phyloP scores from a whole-genome alignment of 2,888 invertebrate genomes.

The Cheilosia pagana region DNA sequence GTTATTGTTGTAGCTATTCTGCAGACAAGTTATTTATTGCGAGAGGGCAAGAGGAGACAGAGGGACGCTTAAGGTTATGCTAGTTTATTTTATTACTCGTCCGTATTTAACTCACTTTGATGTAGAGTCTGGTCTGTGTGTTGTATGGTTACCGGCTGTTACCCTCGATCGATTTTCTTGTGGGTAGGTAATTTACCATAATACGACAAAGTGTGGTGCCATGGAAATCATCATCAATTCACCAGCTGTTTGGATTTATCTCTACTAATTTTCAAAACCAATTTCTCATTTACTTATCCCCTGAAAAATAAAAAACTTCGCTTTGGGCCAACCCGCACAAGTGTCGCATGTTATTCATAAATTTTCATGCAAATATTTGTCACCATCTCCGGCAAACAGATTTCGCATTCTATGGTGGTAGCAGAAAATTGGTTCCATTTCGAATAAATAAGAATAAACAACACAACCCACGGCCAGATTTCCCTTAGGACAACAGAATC shows the following conservation, averaged over 20 bases:
- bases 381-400: too few relatives aligned
- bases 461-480: constrained; percentile 5
- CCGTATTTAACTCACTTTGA: not conserved
- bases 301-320: not conserved
- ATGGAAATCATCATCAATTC: not conserved
- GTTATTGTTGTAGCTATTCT: constrained; percentile 30
- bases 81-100: constrained; percentile 30
- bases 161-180: constrained; percentile 57
- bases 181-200: not conserved
- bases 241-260: not conserved
- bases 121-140: not conserved
- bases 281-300: too few relatives aligned
- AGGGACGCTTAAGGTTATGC: constrained; percentile 27
- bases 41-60: not conserved
- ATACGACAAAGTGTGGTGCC: not conserved
- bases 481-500: constrained; percentile 3
- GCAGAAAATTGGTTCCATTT: constrained; percentile 27
- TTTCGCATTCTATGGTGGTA: not conserved
- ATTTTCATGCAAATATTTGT: constrained; percentile 13
- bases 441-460: constrained; percentile 31
- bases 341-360: constrained; percentile 10
- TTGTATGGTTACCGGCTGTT: constrained; percentile 41
- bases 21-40: constrained; percentile 56
- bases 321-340: not conserved
- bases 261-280: too few relatives aligned